Evolutionary conservation across 2,888 invertebrate genomes (phyloP).

Genomic region (Rhagonycha fulva): DNA sequence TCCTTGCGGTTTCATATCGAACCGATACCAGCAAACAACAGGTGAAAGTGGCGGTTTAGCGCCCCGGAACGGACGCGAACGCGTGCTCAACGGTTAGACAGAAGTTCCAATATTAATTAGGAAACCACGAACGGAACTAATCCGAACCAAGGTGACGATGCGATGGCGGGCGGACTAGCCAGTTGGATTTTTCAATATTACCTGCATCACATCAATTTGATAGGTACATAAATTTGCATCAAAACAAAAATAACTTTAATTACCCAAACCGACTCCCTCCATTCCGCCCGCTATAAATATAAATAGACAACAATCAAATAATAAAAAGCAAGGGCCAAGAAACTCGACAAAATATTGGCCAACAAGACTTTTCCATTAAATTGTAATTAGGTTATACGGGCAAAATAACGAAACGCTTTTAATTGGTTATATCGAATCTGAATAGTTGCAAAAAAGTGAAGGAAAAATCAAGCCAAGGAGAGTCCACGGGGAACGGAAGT

Average conservation of each 20-base stretch:
- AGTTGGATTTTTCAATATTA: background rate
- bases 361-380: slow-evolving; percentile 1
- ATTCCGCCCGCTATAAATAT: background rate
- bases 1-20: slow-evolving; percentile 5
- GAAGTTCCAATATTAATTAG: background rate
- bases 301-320: background rate
- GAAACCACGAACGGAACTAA: background rate
- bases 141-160: background rate
- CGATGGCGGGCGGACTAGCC: background rate
- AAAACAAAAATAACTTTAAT: background rate
- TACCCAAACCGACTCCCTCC: background rate
- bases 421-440: background rate
- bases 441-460: background rate
- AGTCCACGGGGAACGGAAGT: background rate
- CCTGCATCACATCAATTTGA: background rate
- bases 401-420: background rate
- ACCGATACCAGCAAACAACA: slow-evolving; percentile 10
- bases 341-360: background rate
- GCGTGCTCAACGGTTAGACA: slow-evolving; percentile 7
- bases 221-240: background rate
- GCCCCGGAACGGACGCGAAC: slow-evolving; percentile 10
- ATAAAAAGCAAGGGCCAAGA: background rate
- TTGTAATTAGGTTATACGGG: background rate
- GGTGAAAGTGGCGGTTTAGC: slow-evolving; percentile 21
- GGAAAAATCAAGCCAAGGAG: background rate